Evolutionary conservation across 1,140 invertebrate species (phyloP).

Genomic region (Dreissena rostriformis): DNA sequence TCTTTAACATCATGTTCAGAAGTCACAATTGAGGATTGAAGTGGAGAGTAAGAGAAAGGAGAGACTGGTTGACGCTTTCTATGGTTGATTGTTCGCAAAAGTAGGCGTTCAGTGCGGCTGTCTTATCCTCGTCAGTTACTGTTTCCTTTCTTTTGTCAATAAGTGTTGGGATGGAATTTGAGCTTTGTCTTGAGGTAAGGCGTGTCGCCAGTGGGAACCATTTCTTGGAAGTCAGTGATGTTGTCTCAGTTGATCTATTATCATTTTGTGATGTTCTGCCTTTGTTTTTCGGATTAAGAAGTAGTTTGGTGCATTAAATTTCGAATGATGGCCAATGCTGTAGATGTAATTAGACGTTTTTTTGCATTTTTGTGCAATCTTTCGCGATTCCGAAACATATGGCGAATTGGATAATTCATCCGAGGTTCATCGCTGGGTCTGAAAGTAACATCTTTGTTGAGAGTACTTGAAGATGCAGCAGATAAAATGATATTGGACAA

Average conservation of each 20-base stretch:
- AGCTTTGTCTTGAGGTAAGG: background rate
- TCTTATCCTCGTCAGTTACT: background rate
- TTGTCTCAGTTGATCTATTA: no score
- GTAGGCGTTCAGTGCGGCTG: background rate
- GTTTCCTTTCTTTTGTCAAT: background rate
- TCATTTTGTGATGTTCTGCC: no score
- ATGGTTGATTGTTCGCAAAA: background rate
- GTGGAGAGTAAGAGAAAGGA: no score
- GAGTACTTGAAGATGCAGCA: conserved; percentile 24
- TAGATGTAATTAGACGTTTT: conserved; percentile 6
- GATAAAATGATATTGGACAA: conserved; percentile 15
- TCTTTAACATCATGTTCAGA: no score
- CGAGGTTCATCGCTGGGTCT: conserved; percentile 38
- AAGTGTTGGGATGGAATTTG: background rate
- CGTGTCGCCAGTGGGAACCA: background rate
- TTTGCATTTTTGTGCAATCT: background rate
- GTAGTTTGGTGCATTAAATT: no score
- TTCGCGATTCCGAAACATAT: background rate
- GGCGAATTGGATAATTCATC: background rate
- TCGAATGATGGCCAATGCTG: no score
- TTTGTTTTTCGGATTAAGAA: no score
- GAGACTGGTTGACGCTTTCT: no score
- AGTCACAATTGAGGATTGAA: no score
- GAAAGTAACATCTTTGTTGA: conserved; percentile 37
- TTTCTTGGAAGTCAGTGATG: no score